Evolutionary conservation across 2,113 vertebrate genomes (phyloP).

Genomic region (Todiramphus saurophagus): DNA sequence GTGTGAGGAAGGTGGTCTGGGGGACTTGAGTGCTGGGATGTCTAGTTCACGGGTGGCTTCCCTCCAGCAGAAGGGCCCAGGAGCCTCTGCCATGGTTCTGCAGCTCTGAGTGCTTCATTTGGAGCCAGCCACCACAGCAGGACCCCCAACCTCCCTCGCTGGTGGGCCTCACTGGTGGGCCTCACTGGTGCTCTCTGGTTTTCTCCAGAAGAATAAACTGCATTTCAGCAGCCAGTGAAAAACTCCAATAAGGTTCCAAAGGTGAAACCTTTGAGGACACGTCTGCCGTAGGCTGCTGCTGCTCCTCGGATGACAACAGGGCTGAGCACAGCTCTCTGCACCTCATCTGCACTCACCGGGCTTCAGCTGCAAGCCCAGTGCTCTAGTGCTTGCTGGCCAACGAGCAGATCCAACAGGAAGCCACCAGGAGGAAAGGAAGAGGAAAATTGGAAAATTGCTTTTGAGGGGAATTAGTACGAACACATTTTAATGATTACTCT

Average conservation of each 20-base stretch:
- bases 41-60: accelerated
- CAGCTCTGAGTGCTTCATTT: accelerated
- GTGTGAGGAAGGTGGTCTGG: not conserved
- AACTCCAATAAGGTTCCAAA: not conserved
- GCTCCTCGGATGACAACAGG: not conserved
- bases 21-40: accelerated
- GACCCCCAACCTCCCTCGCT: not conserved
- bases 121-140: not conserved
- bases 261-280: not conserved
- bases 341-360: accelerated
- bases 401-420: not conserved
- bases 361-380: not conserved
- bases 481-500: not conserved
- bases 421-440: not conserved
- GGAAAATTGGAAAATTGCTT: not conserved
- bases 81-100: not conserved
- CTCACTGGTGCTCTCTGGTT: not conserved
- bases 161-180: accelerated
- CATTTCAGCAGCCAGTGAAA: not conserved
- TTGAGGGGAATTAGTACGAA: not conserved
- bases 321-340: not conserved
- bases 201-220: not conserved
- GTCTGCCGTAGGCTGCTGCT: not conserved
- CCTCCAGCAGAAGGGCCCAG: not conserved
- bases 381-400: not conserved